phyloP scores from a whole-genome alignment of 2,888 invertebrate genomes.

The Lingula anatina region DNA sequence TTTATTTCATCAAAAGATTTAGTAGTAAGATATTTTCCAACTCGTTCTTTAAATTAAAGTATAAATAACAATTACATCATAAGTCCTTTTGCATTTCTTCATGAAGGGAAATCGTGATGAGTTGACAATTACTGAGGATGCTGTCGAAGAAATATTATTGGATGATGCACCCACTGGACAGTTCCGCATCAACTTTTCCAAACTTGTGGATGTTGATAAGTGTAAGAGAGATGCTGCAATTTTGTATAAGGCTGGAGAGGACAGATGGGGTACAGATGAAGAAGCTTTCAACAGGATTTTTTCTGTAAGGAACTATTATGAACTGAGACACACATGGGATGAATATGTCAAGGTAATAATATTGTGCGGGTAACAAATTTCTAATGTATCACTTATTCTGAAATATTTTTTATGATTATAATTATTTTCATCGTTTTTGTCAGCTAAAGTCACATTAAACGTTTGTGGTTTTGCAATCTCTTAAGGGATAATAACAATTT shows the following conservation, averaged over 20 bases:
- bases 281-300: constrained; percentile 43
- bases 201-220: constrained; percentile 22
- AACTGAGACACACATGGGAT: constrained; percentile 35
- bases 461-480: no score
- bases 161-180: constrained; percentile 30
- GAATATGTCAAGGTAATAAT: constrained; percentile 49
- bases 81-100: not conserved
- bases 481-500: no score
- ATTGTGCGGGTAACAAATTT: no score
- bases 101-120: constrained; percentile 33
- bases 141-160: constrained; percentile 31
- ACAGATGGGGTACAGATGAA: constrained; percentile 46
- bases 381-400: no score
- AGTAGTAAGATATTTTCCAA: not conserved
- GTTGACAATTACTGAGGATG: constrained; percentile 28
- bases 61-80: no score
- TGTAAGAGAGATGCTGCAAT: constrained; percentile 33
- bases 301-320: constrained; percentile 38
- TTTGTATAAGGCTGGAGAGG: constrained; percentile 41
- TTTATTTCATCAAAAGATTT: no score
- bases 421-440: no score
- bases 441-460: no score
- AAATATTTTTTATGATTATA: no score
- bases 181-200: constrained; percentile 36
- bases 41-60: no score